A percentile compares a stretch with the other conserved stretches of the same genome.
Evolutionary conservation across 2,888 invertebrate species (phyloP).

Genomic region (Ichneumon xanthorius): DNA sequence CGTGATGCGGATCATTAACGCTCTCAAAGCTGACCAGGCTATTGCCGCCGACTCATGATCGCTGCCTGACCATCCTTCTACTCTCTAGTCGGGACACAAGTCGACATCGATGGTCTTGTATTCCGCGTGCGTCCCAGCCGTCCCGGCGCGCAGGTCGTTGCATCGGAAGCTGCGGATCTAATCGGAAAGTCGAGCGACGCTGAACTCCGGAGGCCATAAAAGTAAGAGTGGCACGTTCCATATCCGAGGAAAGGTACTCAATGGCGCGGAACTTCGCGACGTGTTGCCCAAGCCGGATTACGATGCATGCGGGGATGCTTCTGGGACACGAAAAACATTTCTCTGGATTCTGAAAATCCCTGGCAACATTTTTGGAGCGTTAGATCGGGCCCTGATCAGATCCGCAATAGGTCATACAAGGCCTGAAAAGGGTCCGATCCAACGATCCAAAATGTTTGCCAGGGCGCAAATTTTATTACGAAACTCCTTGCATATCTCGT

Average conservation of each 20-base stretch:
- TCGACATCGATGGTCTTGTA: conserved; percentile 30
- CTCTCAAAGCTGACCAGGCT: conserved; percentile 68
- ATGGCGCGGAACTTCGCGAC: background rate
- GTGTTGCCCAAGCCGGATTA: background rate
- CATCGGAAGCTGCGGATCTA: conserved; percentile 68
- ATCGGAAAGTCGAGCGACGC: conserved; percentile 63
- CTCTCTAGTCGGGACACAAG: conserved; percentile 54
- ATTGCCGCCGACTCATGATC: conserved; percentile 40
- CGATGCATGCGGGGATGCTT: background rate
- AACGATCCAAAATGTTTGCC: too few species aligned
- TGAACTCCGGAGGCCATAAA: conserved; percentile 5
- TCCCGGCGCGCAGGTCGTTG: conserved; percentile 25
- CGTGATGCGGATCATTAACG: conserved; percentile 81
- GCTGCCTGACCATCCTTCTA: conserved; percentile 7
- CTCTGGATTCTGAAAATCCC: background rate
- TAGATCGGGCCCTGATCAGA: too few species aligned
- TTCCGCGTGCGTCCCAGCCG: background rate
- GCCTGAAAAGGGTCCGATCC: too few species aligned
- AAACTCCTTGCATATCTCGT: too few species aligned
- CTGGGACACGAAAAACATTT: background rate
- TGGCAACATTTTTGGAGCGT: too few species aligned
- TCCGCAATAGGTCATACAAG: too few species aligned
- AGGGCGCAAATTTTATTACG: too few species aligned
- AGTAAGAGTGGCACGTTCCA: conserved; percentile 16
- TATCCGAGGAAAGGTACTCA: conserved; percentile 2